These are phyloP conservation scores for Amblyornis subalaris DNA, from an alignment of 2,113 vertebrate genomes.

Conservation along the genomic window DNA sequence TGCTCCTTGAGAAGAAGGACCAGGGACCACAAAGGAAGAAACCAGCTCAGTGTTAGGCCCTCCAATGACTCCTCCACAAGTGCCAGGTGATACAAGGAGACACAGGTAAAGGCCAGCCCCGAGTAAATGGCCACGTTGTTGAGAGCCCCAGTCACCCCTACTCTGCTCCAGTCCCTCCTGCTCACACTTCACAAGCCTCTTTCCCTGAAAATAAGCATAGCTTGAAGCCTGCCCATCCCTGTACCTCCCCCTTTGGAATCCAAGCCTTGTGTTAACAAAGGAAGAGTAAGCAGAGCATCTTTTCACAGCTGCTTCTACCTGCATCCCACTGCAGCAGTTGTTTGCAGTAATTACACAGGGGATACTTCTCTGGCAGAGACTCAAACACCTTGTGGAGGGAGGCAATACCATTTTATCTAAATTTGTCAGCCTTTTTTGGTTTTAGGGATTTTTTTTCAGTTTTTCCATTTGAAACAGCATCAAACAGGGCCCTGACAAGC, in stretches of 20 bases:
- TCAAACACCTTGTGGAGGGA: background rate
- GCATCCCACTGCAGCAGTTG: background rate
- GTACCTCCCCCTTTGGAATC: background rate
- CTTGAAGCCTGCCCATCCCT: background rate
- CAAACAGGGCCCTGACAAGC: background rate
- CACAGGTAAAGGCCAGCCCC: background rate
- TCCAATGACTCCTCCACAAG: background rate
- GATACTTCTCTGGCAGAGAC: background rate
- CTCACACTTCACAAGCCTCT: background rate
- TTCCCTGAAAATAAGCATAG: background rate
- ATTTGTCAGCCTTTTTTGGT: background rate
- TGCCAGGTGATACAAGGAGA: background rate
- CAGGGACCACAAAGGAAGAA: background rate
- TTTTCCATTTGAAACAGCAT: background rate
- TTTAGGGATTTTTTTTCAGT: background rate
- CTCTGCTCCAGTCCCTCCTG: background rate
- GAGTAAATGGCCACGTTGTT: rapidly evolving
- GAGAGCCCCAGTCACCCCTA: background rate
- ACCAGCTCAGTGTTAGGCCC: background rate
- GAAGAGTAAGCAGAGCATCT: background rate
- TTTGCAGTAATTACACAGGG: background rate
- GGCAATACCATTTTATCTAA: background rate
- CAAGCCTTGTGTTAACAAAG: background rate
- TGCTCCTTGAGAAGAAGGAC: background rate
- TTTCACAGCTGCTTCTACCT: background rate